phyloP scores from a whole-genome alignment of 1,140 invertebrate genomes.

The Cecropterus lyciades region DNA sequence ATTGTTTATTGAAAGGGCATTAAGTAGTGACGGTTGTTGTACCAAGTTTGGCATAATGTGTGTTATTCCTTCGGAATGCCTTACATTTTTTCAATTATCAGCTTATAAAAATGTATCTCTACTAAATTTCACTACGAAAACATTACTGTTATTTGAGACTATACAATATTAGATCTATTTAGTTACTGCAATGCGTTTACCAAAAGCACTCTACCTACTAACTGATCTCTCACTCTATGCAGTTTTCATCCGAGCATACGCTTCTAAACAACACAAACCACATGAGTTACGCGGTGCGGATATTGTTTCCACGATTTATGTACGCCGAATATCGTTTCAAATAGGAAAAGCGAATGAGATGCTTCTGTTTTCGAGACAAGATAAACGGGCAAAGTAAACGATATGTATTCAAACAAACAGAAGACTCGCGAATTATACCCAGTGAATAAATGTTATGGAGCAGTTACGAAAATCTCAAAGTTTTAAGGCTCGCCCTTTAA shows the following conservation, averaged over 20 bases:
- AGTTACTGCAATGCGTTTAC: neutral
- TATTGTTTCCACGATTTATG: slow-evolving; percentile 43
- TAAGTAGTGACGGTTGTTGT: no score
- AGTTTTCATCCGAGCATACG: slow-evolving; percentile 97
- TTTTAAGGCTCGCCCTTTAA: slow-evolving; percentile 1
- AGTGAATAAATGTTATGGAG: slow-evolving; percentile 22
- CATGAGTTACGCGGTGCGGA: slow-evolving; percentile 40
- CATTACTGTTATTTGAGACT: neutral
- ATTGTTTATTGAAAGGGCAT: no score
- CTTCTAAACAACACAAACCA: slow-evolving; percentile 74
- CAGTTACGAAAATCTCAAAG: slow-evolving; percentile 12
- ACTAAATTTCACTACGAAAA: neutral
- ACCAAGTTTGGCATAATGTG: no score
- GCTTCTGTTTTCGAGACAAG: slow-evolving; percentile 30
- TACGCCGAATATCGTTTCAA: slow-evolving; percentile 35
- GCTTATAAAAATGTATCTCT: no score
- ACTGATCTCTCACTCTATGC: slow-evolving; percentile 5
- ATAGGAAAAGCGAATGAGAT: slow-evolving; percentile 33
- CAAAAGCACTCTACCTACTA: neutral
- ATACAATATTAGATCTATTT: neutral
- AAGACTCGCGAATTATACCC: slow-evolving; percentile 14
- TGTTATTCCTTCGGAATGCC: no score
- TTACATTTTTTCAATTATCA: no score
- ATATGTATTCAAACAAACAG: slow-evolving; percentile 10
- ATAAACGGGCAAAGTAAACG: slow-evolving; percentile 31